A percentile compares a stretch with the other conserved stretches of the same genome.
phyloP scores from a whole-genome alignment of 2,797 vertebrate genomes.

The Tamandua tetradactyla region DNA sequence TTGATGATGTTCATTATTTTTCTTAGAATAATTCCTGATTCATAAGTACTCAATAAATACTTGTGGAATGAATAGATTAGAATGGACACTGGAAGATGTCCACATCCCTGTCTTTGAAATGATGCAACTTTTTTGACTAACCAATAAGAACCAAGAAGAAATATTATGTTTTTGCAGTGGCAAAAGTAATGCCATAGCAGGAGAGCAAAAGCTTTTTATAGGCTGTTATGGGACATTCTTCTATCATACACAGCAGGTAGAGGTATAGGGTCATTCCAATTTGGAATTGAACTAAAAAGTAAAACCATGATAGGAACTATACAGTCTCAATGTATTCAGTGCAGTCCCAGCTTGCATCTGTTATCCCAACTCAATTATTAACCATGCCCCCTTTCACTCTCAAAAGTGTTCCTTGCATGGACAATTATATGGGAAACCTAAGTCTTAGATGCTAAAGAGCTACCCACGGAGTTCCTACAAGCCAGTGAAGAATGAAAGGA shows the following conservation, averaged over 20 bases:
- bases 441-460: not conserved
- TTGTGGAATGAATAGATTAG: not conserved
- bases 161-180: not conserved
- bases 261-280: not conserved
- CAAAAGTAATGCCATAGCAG: not conserved
- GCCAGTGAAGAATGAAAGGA: not conserved
- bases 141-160: not conserved
- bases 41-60: not conserved
- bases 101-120: not conserved
- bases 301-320: not conserved
- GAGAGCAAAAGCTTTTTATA: not conserved
- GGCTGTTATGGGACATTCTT: not conserved
- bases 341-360: not conserved
- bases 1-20: not conserved
- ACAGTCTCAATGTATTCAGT: not conserved
- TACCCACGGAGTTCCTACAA: not conserved
- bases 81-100: not conserved
- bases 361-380: not conserved
- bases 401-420: not conserved
- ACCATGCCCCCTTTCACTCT: not conserved
- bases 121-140: not conserved
- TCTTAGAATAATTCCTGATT: not conserved
- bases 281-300: not conserved
- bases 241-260: not conserved
- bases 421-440: not conserved